phyloP scores from a whole-genome alignment of 2,888 invertebrate species.

The Thyatira batis region DNA sequence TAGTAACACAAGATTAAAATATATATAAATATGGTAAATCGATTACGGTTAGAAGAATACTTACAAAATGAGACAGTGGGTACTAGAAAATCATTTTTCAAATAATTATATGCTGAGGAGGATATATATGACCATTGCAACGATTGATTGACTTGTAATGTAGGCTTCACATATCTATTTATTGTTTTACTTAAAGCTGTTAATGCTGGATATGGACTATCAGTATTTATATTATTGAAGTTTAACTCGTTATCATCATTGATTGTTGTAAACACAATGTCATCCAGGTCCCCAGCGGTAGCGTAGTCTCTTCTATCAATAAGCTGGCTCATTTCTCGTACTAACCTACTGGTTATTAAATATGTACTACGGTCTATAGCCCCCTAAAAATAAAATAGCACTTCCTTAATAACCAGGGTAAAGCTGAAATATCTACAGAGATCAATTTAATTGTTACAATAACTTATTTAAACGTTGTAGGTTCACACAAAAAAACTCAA shows the following conservation, averaged over 20 bases:
- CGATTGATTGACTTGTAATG: slow-evolving; percentile 59
- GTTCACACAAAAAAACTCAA: no score
- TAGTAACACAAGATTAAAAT: not conserved
- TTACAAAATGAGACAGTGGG: slow-evolving; percentile 68
- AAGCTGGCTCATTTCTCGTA: slow-evolving; percentile 43
- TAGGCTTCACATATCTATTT: slow-evolving; percentile 65
- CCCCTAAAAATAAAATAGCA: slow-evolving; percentile 48
- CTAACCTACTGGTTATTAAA: slow-evolving; percentile 38
- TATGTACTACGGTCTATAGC: slow-evolving; percentile 58
- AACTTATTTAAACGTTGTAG: no score
- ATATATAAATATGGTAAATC: not conserved
- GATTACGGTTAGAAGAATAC: slow-evolving; percentile 24
- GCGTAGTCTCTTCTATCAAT: slow-evolving; percentile 50
- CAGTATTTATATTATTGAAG: slow-evolving; percentile 64
- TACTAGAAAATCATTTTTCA: slow-evolving; percentile 55
- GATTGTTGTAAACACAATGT: slow-evolving; percentile 42
- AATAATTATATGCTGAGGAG: slow-evolving; percentile 45
- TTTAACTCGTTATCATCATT: slow-evolving; percentile 51
- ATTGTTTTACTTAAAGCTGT: slow-evolving; percentile 45
- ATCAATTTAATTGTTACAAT: no score
- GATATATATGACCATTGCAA: slow-evolving; percentile 58
- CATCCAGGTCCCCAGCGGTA: slow-evolving; percentile 43
- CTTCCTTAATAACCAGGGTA: not conserved
- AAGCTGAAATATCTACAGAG: no score
- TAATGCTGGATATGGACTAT: slow-evolving; percentile 51